Evolutionary conservation across 2,797 vertebrate genomes (phyloP), one percentile per base, ranked within the genome.

Genomic region (Sebastes matsubarae): DNA sequence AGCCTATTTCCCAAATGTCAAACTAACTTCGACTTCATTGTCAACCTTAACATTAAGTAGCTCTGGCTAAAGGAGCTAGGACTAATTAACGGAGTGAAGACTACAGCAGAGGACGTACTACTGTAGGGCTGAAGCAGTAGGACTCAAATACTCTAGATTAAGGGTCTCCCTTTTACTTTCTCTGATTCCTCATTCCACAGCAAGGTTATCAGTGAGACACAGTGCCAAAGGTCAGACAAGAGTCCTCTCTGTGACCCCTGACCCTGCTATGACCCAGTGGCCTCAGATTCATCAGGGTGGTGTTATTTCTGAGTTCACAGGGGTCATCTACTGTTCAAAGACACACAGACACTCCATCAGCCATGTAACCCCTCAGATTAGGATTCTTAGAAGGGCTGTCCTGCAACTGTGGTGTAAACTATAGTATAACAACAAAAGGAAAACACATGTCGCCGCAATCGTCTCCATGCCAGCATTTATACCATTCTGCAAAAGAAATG

Each of bases 261-360:
- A 90, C 93, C 89, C 65, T n/a, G 38, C 59, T 54, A 24, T 88
- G 92, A 94, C 89, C 94, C 75, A 4, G 14, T 36, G 82, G 58
- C 87, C 84, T 83, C 67, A 87, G 88, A 94, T 95, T 87, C 84
- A 94, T 94, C 91, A 94, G 84, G 84, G 68, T 86, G 34, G 83
- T 46, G 80, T 86, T 87, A 80, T 69, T 70, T 82, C 75, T 67
- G 83, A 85, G 93, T 88, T 92, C 85, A 87, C 61, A 34, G 54
- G 29, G 90, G 91, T 94, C 89, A 90, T 70, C 64, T 73, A 46
- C 76, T 88, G 86, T 91, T 93, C 90, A 94, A 91, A 94, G 90
- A 72, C 85, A 87, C 77, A 55, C 63, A 78, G 84, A 83, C 57
- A 72, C 73, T 66, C 77, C 74, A 61, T 79, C 50, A 81, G 80